Evolutionary conservation across 2,888 invertebrate species (phyloP).

Genomic region (Melipona beecheii): DNA sequence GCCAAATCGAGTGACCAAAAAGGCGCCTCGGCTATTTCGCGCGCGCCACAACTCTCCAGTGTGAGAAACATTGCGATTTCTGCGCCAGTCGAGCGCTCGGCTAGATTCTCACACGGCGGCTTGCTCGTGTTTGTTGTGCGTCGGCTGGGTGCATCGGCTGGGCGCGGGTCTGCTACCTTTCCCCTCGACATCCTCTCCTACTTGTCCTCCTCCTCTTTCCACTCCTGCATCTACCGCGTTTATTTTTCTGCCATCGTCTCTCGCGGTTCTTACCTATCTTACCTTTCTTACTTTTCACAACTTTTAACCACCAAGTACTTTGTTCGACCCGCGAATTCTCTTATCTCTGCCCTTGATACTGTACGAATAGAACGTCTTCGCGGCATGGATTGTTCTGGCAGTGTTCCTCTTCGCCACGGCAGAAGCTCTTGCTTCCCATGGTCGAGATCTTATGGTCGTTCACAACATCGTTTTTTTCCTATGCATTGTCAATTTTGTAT

Average conservation of each 20-base stretch:
- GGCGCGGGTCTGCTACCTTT: conserved; percentile 75
- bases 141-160: conserved; percentile 77
- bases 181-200: conserved; percentile 65
- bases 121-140: conserved; percentile 77
- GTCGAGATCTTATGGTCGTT: conserved; percentile 45
- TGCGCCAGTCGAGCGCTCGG: conserved; percentile 61
- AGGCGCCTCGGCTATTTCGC: conserved; percentile 70
- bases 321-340: conserved; percentile 64
- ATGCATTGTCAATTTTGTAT: conserved; percentile 60
- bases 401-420: conserved; percentile 52
- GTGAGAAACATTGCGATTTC: conserved; percentile 63
- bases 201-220: conserved; percentile 62
- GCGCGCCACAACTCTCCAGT: conserved; percentile 60
- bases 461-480: conserved; percentile 46
- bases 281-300: conserved; percentile 54
- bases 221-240: conserved; percentile 56
- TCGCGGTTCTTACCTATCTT: conserved; percentile 67
- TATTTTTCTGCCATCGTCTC: conserved; percentile 61
- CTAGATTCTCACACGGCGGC: conserved; percentile 69
- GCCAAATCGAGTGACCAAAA: conserved; percentile 79
- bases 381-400: conserved; percentile 63
- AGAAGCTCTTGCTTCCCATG: conserved; percentile 49
- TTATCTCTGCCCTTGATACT: conserved; percentile 66
- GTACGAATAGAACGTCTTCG: conserved; percentile 56
- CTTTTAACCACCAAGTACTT: conserved; percentile 65